Percentiles rank a stretch among this genome's conserved stretches.
Evolutionary conservation across 1,140 invertebrate species (phyloP).

Genomic region (Galendromus occidentalis): DNA sequence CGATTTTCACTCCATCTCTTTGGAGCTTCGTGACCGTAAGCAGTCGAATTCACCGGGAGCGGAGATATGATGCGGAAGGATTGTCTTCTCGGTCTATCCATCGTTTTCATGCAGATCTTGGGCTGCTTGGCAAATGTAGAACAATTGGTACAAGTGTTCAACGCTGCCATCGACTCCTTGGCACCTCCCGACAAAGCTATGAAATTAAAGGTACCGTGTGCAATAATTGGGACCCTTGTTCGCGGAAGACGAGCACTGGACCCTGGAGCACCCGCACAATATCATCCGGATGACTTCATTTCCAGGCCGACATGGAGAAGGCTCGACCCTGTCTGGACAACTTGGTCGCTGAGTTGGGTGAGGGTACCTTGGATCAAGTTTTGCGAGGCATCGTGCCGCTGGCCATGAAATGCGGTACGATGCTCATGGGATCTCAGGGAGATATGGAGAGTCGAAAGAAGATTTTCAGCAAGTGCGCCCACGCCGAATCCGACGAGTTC

Average conservation of each 20-base stretch:
- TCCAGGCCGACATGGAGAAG: neutral
- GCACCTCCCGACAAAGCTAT: neutral
- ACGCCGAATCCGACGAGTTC: neutral
- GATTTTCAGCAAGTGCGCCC: neutral
- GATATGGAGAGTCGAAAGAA: neutral
- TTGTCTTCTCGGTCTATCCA: too few relatives aligned
- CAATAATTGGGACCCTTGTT: too few relatives aligned
- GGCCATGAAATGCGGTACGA: neutral
- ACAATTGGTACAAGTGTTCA: neutral
- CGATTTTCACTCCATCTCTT: too few relatives aligned
- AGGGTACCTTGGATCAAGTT: neutral
- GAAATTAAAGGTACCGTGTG: slow-evolving; percentile 6
- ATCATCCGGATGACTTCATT: neutral
- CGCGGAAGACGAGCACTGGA: too few relatives aligned
- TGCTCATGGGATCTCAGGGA: neutral
- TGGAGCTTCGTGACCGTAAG: too few relatives aligned
- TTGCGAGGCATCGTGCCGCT: neutral
- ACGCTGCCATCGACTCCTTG: neutral
- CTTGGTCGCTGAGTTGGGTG: neutral
- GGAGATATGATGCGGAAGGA: too few relatives aligned
- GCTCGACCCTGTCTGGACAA: neutral
- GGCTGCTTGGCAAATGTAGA: neutral
- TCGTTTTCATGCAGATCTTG: slow-evolving; percentile 19
- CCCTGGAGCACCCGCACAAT: too few relatives aligned
- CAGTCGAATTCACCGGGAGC: too few relatives aligned